These are phyloP conservation scores for Callospermophilus lateralis DNA, from an alignment of 2,113 vertebrate genomes.

Conservation along the genomic window DNA sequence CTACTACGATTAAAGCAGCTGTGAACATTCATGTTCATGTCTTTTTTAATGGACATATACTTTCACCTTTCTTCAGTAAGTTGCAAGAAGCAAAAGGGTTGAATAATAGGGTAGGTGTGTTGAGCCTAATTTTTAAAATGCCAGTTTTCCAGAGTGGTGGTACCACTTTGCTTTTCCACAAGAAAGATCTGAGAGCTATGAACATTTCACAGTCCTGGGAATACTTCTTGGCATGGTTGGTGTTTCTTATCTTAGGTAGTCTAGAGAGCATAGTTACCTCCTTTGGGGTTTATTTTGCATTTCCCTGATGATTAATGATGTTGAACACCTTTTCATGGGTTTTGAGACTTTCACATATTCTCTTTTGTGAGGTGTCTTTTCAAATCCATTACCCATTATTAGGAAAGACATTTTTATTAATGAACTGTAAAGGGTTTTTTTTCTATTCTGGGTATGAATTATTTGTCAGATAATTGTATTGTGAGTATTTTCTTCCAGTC, in stretches of 20 bases:
- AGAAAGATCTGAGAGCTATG: background rate
- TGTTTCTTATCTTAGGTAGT: background rate
- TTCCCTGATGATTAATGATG: background rate
- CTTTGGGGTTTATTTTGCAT: constrained; percentile 2
- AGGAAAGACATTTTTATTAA: background rate
- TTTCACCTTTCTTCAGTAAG: background rate
- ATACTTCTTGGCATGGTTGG: background rate
- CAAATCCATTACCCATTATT: background rate
- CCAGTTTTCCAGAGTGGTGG: background rate
- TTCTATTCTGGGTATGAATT: background rate
- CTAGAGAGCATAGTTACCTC: background rate
- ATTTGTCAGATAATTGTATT: background rate
- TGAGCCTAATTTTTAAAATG: background rate
- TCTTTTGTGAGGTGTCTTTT: background rate
- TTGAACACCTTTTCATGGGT: background rate
- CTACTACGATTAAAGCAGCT: background rate
- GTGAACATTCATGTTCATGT: background rate
- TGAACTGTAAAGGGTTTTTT: background rate
- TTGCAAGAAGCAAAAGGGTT: background rate
- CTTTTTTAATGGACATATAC: background rate
- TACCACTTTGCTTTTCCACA: background rate
- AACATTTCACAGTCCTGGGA: background rate
- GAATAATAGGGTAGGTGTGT: background rate
- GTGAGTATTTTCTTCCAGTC: background rate
- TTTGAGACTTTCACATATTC: background rate